Evolutionary conservation across 2,797 vertebrate species (phyloP).

Genomic region (Pseudocheirus occidentalis): DNA sequence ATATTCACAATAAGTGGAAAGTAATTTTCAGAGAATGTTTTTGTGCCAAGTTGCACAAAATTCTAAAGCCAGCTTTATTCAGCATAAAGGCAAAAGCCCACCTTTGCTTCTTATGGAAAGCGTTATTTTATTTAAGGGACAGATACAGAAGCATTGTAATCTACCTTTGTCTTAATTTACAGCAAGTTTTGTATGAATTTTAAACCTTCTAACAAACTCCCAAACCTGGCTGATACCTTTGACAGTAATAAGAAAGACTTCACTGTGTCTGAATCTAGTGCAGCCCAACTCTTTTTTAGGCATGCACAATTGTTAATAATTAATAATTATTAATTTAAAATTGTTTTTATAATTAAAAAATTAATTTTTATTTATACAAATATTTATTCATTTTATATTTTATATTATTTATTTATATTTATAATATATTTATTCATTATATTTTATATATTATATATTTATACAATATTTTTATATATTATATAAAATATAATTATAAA

Average conservation of each 20-base stretch:
- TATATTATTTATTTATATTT: too few species aligned
- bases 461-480: too few species aligned
- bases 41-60: slow-evolving; percentile 74
- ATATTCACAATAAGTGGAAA: slow-evolving; percentile 79
- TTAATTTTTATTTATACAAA: too few species aligned
- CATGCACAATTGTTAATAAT: too few species aligned
- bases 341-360: too few species aligned
- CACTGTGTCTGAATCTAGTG: slow-evolving; percentile 60
- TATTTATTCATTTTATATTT: too few species aligned
- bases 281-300: slow-evolving; percentile 55
- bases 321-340: too few species aligned
- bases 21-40: slow-evolving; percentile 68
- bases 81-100: slow-evolving; percentile 79
- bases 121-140: slow-evolving; percentile 78
- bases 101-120: slow-evolving; percentile 81
- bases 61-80: slow-evolving; percentile 78
- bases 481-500: too few species aligned
- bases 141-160: slow-evolving; percentile 70
- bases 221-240: slow-evolving; percentile 74
- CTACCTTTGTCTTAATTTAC: slow-evolving; percentile 77
- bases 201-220: slow-evolving; percentile 76
- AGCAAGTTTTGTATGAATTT: slow-evolving; percentile 76
- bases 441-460: too few species aligned
- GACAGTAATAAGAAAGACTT: slow-evolving; percentile 64
- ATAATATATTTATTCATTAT: too few species aligned